Evolutionary conservation across 2,113 vertebrate species (phyloP), one percentile per base, ranked within the genome.

Genomic region (Aphelocoma coerulescens): DNA sequence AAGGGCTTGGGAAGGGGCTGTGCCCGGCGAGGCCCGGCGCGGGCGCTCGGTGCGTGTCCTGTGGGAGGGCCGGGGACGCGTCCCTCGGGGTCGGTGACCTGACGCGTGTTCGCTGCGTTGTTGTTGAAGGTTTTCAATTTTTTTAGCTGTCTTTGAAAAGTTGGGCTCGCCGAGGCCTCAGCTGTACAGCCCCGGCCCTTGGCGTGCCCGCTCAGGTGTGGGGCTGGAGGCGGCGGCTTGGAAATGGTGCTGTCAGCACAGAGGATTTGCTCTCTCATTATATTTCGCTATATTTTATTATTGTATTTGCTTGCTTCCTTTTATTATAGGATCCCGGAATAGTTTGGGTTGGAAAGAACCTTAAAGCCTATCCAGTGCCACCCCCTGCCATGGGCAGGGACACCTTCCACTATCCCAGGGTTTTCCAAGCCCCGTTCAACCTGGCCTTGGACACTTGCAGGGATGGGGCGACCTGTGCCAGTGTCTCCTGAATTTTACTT

Each of bases 351-450:
- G 51, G 11, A 49, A 49, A 17, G 17, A 35, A 18, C 17, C 8
- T 65, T 10, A 49, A 72, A 27, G 11, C 20, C 17, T 30, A 41
- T 17, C n/a, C 30, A 3, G 3, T 48, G 4, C 18, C 62, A 43
- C 10, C 23, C 17, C 15, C 7, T 28, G 37, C 28, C 19, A 2
- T 48, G 65, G 44, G 18, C 22, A 62, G 28, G n/a, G 57, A 24
- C 66, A 30, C 7, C 9, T 72, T 1, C 16, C 58, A 10, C 9
- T 26, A 0, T n/a, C 13, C 20, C 58, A 49, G 16, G 20, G 3
- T 48, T 24, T 20, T 65, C 66, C 30, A n/a, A 63, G 48, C 16
- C 39, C 12, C 1, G 1, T 39, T 57, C 49, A 32, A 0, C 58
- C 66, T 35, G 85, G 51, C 67, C 22, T 72, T 22, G 58, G 32